Conservation (phyloP, 2,113 vertebrate species). For the Oxyura jamaicensis region DNA sequence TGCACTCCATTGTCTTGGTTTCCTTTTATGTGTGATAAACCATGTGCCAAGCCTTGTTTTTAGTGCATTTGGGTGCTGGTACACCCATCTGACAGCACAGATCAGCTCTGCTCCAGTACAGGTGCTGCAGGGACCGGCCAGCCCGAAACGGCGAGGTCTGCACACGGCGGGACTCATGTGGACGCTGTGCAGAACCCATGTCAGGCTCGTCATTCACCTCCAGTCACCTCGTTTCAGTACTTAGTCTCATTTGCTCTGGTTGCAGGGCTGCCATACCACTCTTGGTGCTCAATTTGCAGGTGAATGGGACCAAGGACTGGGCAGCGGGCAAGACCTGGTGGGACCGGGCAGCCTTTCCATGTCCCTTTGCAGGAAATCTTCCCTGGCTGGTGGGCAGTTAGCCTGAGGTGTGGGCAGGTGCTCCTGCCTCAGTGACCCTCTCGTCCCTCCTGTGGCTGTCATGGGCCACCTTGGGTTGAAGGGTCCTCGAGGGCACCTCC, state of each 20-base stretch:
- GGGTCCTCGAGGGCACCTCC: background rate
- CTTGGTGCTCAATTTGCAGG: background rate
- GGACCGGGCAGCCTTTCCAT: background rate
- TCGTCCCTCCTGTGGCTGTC: no score
- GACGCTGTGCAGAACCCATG: background rate
- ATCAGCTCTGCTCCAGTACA: background rate
- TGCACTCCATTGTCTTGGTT: background rate
- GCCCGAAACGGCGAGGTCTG: background rate
- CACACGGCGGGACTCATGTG: background rate
- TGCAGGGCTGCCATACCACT: background rate
- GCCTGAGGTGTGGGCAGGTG: background rate
- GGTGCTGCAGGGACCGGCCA: fast-evolving
- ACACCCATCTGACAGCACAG: background rate
- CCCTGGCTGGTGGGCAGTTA: background rate
- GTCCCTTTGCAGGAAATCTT: background rate
- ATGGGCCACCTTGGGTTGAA: background rate
- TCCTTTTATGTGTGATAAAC: background rate
- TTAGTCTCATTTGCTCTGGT: background rate
- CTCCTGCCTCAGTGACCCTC: background rate
- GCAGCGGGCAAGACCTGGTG: background rate
- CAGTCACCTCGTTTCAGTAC: background rate
- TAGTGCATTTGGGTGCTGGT: background rate
- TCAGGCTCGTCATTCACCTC: background rate
- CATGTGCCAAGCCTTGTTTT: fast-evolving
- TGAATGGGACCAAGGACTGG: background rate